Conservation (phyloP, 2,888 invertebrate species). For the Pristionchus arcanus region DNA sequence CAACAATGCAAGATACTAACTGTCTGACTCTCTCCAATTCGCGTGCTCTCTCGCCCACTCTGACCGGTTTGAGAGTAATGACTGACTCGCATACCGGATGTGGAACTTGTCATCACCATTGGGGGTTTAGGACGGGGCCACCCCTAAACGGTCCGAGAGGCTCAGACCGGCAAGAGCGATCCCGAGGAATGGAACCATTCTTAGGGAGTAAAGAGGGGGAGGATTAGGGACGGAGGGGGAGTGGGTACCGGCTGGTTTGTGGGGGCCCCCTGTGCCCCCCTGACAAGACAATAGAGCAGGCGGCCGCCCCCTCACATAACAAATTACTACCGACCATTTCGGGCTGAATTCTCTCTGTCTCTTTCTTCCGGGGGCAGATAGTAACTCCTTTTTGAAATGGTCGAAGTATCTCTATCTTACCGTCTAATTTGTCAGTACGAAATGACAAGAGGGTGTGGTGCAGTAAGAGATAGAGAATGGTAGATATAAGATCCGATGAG, state of each 20-base stretch:
- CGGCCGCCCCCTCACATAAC: background rate
- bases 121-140: background rate
- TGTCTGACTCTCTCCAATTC: background rate
- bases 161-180: background rate
- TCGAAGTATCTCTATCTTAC: too few relatives aligned
- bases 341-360: background rate
- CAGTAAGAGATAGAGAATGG: too few relatives aligned
- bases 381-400: background rate
- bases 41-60: background rate
- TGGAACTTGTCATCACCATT: background rate
- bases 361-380: background rate
- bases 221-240: background rate
- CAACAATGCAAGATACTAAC: background rate
- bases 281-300: constrained; percentile 38
- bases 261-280: background rate
- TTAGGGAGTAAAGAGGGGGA: constrained; percentile 5
- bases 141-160: background rate
- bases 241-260: constrained; percentile 9
- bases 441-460: too few relatives aligned
- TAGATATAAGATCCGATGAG: background rate
- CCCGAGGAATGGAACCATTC: background rate
- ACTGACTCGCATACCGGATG: background rate
- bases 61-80: background rate
- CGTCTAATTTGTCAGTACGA: background rate
- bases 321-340: constrained; percentile 36